A percentile compares a stretch with the other conserved stretches of the same genome.
These are phyloP conservation scores for Euura lappo DNA, from an alignment of 1,140 invertebrate genomes.

Conservation along the genomic window DNA sequence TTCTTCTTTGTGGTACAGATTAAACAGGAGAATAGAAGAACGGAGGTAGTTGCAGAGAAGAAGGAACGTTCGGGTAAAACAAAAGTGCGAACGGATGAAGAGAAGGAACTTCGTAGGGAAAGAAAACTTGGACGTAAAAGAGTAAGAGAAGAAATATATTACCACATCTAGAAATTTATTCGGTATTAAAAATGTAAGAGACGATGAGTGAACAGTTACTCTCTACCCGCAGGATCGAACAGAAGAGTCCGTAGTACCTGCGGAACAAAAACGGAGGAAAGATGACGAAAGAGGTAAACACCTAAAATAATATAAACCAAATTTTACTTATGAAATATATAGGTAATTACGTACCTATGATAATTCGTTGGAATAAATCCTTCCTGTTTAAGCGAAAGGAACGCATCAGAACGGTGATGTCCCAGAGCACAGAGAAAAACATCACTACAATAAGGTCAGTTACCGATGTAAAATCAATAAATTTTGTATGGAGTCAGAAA, in stretches of 20 bases:
- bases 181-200: background rate
- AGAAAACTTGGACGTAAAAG: slow-evolving; percentile 77
- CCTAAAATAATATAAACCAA: background rate
- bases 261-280: slow-evolving; percentile 75
- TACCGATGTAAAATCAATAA: background rate
- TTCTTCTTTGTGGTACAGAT: background rate
- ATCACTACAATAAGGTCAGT: slow-evolving; percentile 64
- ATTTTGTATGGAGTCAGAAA: background rate
- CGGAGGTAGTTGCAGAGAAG: slow-evolving; percentile 64
- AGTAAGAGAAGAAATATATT: slow-evolving; percentile 51
- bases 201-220: slow-evolving; percentile 14
- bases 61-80: slow-evolving; percentile 71
- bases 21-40: slow-evolving; percentile 61
- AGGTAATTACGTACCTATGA: slow-evolving; percentile 5
- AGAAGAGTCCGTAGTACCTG: slow-evolving; percentile 65
- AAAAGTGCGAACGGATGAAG: slow-evolving; percentile 68
- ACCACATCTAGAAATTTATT: background rate
- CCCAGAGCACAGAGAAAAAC: slow-evolving; percentile 64
- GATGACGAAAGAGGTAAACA: slow-evolving; percentile 74
- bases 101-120: slow-evolving; percentile 76
- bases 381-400: slow-evolving; percentile 52
- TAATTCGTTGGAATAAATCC: background rate
- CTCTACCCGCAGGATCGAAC: slow-evolving; percentile 65
- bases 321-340: background rate
- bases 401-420: slow-evolving; percentile 66